Conservation (phyloP, 2,797 vertebrate genomes). For the Pangasius krempfi region DNA sequence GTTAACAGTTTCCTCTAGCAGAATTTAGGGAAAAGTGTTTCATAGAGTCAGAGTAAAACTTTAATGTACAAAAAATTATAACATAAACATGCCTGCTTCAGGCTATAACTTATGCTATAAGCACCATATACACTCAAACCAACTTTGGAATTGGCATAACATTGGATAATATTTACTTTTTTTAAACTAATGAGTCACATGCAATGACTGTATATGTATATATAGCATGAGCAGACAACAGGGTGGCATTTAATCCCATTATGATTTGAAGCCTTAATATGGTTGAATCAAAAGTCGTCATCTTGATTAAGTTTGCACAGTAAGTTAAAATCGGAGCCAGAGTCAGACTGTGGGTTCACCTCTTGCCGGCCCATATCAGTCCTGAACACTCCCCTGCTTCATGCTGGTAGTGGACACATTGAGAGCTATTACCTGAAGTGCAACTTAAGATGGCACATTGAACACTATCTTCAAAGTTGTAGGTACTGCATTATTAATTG, state of each 20-base stretch:
- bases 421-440: not conserved
- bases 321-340: not conserved
- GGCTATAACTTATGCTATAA: not conserved
- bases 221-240: not conserved
- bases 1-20: not conserved
- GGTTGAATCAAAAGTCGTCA: not conserved
- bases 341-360: not conserved
- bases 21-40: not conserved
- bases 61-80: not conserved
- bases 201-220: not conserved
- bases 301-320: not conserved
- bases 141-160: not conserved
- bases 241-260: not conserved
- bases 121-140: too few species aligned
- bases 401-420: not conserved
- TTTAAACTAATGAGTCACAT: not conserved
- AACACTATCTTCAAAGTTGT: not conserved
- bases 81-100: not conserved
- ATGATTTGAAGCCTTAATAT: not conserved
- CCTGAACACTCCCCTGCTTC: not conserved
- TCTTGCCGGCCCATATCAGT: not conserved
- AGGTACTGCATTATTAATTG: not conserved
- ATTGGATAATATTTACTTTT: not conserved
- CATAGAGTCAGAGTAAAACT: too few species aligned
- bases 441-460: not conserved